phyloP scores from a whole-genome alignment of 2,888 invertebrate genomes.

The Yponomeuta sedellus region DNA sequence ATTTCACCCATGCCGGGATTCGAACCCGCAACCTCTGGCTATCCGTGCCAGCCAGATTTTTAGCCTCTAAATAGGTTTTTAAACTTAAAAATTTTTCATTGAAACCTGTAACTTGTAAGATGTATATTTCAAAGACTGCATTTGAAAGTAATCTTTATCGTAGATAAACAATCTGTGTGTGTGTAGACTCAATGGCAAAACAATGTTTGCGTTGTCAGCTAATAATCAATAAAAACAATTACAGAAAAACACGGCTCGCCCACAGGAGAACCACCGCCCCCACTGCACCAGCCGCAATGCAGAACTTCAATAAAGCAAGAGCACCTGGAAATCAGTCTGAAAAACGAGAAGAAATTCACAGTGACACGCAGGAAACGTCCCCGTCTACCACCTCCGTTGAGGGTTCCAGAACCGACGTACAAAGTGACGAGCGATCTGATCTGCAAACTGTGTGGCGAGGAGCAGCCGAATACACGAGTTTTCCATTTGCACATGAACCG shows the following conservation, averaged over 20 bases:
- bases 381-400: neutral
- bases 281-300: neutral
- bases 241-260: neutral
- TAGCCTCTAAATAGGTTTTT: no score
- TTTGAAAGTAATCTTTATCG: no score
- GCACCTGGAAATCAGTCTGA: neutral
- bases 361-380: neutral
- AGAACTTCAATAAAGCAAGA: neutral
- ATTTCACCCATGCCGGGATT: no score
- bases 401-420: constrained; percentile 19
- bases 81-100: no score
- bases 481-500: constrained; percentile 29
- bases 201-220: no score
- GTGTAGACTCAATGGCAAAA: no score
- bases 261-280: neutral
- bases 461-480: constrained; percentile 24
- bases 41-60: no score
- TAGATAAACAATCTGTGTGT: no score
- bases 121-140: no score
- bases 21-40: no score
- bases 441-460: constrained; percentile 23
- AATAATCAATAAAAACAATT: no score
- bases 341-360: constrained; percentile 7
- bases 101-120: no score
- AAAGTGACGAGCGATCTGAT: constrained; percentile 26